A percentile compares a stretch with the other conserved stretches of the same genome.
Evolutionary conservation across 2,888 invertebrate species (phyloP).

Genomic region (Selenia dentaria): DNA sequence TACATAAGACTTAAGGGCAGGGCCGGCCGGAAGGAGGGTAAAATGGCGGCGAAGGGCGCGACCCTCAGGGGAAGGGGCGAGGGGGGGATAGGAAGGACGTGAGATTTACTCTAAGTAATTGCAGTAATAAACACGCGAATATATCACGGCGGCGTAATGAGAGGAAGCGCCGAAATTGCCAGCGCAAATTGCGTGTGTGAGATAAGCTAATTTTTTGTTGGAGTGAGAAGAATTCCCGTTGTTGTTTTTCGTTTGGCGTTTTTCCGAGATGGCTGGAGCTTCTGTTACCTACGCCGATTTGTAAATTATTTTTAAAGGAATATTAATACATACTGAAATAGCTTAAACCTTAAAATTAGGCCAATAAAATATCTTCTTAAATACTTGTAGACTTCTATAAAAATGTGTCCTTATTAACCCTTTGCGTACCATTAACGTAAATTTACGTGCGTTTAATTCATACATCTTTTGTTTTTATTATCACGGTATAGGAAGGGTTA

Average conservation of each 20-base stretch:
- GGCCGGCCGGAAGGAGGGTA: constrained; percentile 82
- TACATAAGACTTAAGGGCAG: constrained; percentile 85
- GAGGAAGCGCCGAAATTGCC: constrained; percentile 82
- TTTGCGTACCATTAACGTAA: too few relatives aligned
- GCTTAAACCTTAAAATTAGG: too few relatives aligned
- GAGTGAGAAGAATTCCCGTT: constrained; percentile 35
- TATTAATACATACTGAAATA: too few relatives aligned
- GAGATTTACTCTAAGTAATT: constrained; percentile 86
- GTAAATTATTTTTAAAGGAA: too few relatives aligned
- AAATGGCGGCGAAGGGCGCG: constrained; percentile 79
- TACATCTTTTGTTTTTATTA: too few relatives aligned
- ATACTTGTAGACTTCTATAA: too few relatives aligned
- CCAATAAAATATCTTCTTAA: too few relatives aligned
- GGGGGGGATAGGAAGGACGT: constrained; percentile 80
- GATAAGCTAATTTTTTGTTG: constrained; percentile 77
- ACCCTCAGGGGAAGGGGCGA: constrained; percentile 64
- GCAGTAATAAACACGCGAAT: constrained; percentile 85
- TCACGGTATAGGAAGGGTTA: too few relatives aligned
- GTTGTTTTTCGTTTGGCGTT: constrained; percentile 45
- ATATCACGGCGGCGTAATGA: constrained; percentile 84
- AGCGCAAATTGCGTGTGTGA: constrained; percentile 83
- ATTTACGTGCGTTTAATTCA: too few relatives aligned
- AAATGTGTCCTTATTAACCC: too few relatives aligned
- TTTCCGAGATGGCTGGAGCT: background rate
- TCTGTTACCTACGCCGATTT: constrained; percentile 1